Evolutionary conservation across 2,113 vertebrate genomes (phyloP).

Genomic region (Pipra filicauda): DNA sequence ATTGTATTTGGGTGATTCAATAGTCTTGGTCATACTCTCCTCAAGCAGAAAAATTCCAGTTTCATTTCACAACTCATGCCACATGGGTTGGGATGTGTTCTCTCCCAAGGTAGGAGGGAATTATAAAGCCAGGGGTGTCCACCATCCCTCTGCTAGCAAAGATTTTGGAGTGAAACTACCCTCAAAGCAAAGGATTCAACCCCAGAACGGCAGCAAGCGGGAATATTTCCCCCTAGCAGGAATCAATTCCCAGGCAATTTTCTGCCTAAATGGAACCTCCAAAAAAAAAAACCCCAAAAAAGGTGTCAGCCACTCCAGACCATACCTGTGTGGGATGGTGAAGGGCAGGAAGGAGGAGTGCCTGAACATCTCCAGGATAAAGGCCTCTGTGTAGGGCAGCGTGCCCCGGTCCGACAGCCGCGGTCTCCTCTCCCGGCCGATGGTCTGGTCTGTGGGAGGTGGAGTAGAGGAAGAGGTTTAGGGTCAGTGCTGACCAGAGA

Average conservation of each 20-base stretch:
- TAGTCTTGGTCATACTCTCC: not conserved
- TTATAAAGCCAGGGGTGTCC: not conserved
- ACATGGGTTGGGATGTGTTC: not conserved
- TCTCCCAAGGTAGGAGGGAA: not conserved
- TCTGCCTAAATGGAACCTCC: not conserved
- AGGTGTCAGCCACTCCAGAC: accelerated
- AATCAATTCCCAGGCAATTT: not conserved
- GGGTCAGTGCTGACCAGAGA: not conserved
- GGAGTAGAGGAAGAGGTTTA: not conserved
- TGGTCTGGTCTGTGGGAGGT: constrained; percentile 71
- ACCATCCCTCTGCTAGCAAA: not conserved
- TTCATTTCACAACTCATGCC: not conserved
- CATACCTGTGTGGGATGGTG: constrained; percentile 90
- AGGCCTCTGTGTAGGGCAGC: constrained; percentile 85
- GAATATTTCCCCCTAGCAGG: not conserved
- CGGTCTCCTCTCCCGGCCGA: constrained; percentile 78
- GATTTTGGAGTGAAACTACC: not conserved
- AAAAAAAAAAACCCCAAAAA: not conserved
- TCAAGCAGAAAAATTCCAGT: not conserved
- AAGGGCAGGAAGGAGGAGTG: constrained; percentile 91
- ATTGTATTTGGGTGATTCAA: not conserved
- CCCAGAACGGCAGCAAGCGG: not conserved
- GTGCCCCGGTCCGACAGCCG: constrained; percentile 74
- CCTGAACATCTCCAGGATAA: constrained; percentile 88
- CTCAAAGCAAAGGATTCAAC: not conserved